Evolutionary conservation across 2,113 vertebrate genomes (phyloP), one percentile per base, ranked within the genome.

Genomic region (Piprites chloris): DNA sequence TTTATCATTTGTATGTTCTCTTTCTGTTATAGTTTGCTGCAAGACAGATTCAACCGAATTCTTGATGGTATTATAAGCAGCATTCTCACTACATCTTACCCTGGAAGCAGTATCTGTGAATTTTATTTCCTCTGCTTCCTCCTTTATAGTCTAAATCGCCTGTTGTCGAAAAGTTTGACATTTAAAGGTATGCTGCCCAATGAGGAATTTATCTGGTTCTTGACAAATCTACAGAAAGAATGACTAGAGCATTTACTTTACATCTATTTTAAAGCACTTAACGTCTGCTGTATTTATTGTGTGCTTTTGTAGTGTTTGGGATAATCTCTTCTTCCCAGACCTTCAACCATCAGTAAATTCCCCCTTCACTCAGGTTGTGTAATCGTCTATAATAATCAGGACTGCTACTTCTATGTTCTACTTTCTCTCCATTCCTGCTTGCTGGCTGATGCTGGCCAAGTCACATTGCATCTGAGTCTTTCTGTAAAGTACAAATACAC

Each of bases 321-420:
- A 21, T 18, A 52, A 66, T n/a, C 42, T 77, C 42, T 74, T 17
- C 24, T 87, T 94, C 39, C 24, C 17, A 30, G 21, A 3, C 63
- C 35, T 84, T 78, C 42, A 74, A 59, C 11, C 3, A 18, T 8
- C 33, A 52, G 19, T 39, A n/a, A 61, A 61, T 59, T 77, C 27
- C 3, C 7, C 78, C 91, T 89, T 59, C 23, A 35, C 0, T 1
- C 1, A 10, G 9, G 12, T n/a, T 3, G 0, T 9, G 2, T 55
- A 28, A 46, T 81, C 50, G 84, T 23, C 49, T 58, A 1, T 26
- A 66, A 84, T 42, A 66, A 42, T 50, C 16, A 32, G 39, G 23
- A 62, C 27, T 61, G 22, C 6, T 74, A 2, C 71, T 87, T 72
- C 69, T 72, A 0, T 52, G 10, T 75, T 91, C 20, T 35, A 4